These are phyloP conservation scores for Euspilapteryx auroguttella DNA, from an alignment of 2,888 invertebrate genomes.

Conservation along the genomic window DNA sequence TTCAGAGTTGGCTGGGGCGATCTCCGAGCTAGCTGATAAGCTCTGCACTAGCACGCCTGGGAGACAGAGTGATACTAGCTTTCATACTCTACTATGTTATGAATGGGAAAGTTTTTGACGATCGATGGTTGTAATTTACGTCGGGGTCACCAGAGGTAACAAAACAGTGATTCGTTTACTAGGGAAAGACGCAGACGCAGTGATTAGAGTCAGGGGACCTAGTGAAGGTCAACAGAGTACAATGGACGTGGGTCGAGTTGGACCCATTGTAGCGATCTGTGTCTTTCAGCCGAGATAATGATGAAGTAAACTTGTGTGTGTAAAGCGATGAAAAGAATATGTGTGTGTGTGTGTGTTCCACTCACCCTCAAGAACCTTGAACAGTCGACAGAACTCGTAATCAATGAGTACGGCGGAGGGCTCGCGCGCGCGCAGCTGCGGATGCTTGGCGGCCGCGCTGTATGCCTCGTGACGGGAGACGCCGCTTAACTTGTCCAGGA, in stretches of 20 bases:
- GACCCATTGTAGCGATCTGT: no score
- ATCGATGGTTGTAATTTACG: no score
- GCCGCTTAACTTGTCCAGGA: constrained; percentile 81
- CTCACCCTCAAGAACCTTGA: constrained; percentile 77
- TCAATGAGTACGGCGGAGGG: constrained; percentile 85
- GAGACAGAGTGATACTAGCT: not conserved
- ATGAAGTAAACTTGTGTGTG: no score
- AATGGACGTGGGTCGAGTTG: no score
- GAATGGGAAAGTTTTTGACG: no score
- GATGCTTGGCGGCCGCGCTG: constrained; percentile 89
- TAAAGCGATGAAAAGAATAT: not conserved
- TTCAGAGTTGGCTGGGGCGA: constrained; percentile 13
- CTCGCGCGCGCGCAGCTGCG: constrained; percentile 79
- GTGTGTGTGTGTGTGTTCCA: constrained; percentile 4
- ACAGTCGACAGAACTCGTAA: constrained; percentile 91
- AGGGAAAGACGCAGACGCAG: no score
- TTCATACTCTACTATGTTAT: not conserved
- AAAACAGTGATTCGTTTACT: no score
- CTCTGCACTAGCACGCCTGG: constrained; percentile 30
- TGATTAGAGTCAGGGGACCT: no score
- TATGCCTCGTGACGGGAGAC: constrained; percentile 90
- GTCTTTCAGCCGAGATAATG: no score
- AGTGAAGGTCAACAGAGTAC: no score
- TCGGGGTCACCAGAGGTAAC: no score
- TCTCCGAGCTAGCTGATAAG: constrained; percentile 16